Evolutionary conservation across 1,140 invertebrate genomes (phyloP), one percentile per base, ranked within the genome.

Genomic region (Drosophila sp.): DNA sequence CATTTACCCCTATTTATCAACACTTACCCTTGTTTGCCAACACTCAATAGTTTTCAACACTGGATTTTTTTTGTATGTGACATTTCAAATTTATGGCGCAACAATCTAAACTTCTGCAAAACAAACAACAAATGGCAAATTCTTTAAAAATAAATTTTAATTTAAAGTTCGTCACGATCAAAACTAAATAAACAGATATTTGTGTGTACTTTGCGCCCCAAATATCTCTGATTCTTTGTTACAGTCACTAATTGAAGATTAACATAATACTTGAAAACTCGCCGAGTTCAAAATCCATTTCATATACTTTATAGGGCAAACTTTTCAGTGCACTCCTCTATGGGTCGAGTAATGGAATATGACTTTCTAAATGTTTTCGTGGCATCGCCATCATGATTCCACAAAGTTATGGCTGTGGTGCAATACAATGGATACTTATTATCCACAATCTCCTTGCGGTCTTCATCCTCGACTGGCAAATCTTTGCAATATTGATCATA

Each of bases 401-500:
- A 91, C 0, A 85, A 0, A 6, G 90, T 90, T 10, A 91, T 81
- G 1, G 86, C 85, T 1, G 74, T 75, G 3, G 90, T 91, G 25
- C 90, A 87, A 44, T 91, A 91, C 0, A 91, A 62, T 1, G 90
- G 90, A 74, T 91, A 90, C 38, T 87, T 86, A 56, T 74, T 78
- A n/a, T 74, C 54, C 4, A 90, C 60, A 8, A 57, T 50, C n/a
- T 90, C 80, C 56, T 77, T 79, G 5, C 55, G 62, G 33, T 76
- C 90, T 25, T 76, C 76, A 60, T 91, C 63, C 29, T 89, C 89
- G 0, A 60, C 65, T 4, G 83, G 78, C 29, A 77, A 57, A 32
- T 91, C 78, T 66, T 91, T 91, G 54, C 90, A 91, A 66, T 67
- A 91, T 8, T 91, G 64, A 44, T 87, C 90, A 41, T 76, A 91